Conservation (phyloP, 1,140 invertebrate species). For the Drosophila tani region DNA sequence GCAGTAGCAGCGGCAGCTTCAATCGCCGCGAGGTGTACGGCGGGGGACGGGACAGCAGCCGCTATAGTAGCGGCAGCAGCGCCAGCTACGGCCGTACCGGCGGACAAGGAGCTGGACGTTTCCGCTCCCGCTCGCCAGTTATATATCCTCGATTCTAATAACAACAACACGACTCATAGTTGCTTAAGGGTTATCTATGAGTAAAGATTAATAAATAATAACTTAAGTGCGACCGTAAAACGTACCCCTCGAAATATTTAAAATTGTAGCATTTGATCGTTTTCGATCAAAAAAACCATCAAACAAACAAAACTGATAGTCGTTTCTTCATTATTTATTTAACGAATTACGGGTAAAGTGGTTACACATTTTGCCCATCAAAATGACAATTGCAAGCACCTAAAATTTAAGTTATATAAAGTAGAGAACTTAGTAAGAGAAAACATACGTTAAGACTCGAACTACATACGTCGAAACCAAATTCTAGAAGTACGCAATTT, state of each 20-base stretch:
- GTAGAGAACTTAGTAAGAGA: slow-evolving; percentile 48
- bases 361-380: slow-evolving; percentile 18
- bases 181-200: slow-evolving; percentile 45
- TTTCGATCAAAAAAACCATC: slow-evolving; percentile 34
- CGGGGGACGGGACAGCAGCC: slow-evolving; percentile 78
- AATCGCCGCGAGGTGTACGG: slow-evolving; percentile 83
- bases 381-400: slow-evolving; percentile 51
- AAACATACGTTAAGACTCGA: slow-evolving; percentile 41
- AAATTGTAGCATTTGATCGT: slow-evolving; percentile 45
- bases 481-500: slow-evolving; percentile 49
- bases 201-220: slow-evolving; percentile 54
- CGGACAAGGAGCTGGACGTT: slow-evolving; percentile 79
- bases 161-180: slow-evolving; percentile 33
- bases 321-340: slow-evolving; percentile 51
- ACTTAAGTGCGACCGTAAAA: slow-evolving; percentile 51
- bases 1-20: slow-evolving; percentile 80
- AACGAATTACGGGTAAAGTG: slow-evolving; percentile 22
- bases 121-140: slow-evolving; percentile 77
- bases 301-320: slow-evolving; percentile 35
- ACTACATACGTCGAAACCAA: slow-evolving; percentile 45
- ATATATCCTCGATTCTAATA: slow-evolving; percentile 77
- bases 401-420: slow-evolving; percentile 50
- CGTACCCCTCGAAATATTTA: slow-evolving; percentile 41
- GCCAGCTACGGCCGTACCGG: slow-evolving; percentile 83
- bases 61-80: slow-evolving; percentile 85